These are phyloP conservation scores for Diarsia brunnea DNA, from an alignment of 2,888 invertebrate species.

Conservation along the genomic window DNA sequence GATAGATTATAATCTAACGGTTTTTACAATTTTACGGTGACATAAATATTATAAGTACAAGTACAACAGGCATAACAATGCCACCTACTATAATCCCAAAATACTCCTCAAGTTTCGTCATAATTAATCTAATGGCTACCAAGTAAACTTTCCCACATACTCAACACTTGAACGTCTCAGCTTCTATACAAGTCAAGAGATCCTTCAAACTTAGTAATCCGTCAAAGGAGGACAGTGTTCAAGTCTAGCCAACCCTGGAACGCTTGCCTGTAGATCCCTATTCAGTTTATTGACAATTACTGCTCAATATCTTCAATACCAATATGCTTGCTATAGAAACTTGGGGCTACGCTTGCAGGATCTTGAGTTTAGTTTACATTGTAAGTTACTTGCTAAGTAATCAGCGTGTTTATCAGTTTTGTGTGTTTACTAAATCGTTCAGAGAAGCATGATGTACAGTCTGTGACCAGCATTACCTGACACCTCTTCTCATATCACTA, in stretches of 20 bases:
- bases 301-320: constrained; percentile 44
- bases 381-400: constrained; percentile 1
- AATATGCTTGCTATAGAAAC: constrained; percentile 4
- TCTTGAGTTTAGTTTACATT: constrained; percentile 22
- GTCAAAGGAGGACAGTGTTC: constrained; percentile 35
- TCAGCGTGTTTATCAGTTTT: neutral
- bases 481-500: too few relatives aligned
- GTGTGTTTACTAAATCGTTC: too few relatives aligned
- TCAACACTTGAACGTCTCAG: constrained; percentile 2
- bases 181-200: constrained; percentile 12
- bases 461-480: too few relatives aligned
- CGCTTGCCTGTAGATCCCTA: constrained; percentile 26
- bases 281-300: constrained; percentile 53
- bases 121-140: neutral
- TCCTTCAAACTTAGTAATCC: constrained; percentile 35
- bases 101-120: too few relatives aligned
- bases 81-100: too few relatives aligned
- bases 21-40: too few relatives aligned
- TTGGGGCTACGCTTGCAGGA: constrained; percentile 19
- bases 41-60: too few relatives aligned
- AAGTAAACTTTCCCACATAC: neutral
- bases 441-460: too few relatives aligned
- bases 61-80: too few relatives aligned
- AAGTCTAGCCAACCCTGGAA: constrained; percentile 15
- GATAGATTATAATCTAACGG: too few relatives aligned